Conservation (phyloP, 1,140 invertebrate species). For the Drosophila bipectinata region DNA sequence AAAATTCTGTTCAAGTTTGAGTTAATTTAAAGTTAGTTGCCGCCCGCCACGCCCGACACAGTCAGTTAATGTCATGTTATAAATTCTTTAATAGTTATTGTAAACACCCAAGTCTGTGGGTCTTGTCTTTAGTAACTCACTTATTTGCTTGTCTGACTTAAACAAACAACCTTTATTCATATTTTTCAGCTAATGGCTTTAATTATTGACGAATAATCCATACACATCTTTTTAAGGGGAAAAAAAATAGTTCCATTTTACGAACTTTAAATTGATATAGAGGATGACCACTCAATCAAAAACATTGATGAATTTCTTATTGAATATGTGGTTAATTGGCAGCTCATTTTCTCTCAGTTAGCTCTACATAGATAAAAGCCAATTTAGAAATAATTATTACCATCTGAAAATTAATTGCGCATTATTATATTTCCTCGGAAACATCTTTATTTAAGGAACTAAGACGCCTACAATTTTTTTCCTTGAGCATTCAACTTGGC, state of each 20-base stretch:
- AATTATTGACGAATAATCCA: too few species aligned
- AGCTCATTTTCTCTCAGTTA: too few species aligned
- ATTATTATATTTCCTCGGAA: conserved; percentile 3
- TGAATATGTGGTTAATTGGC: too few species aligned
- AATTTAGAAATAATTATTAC: conserved; percentile 1
- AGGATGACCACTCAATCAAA: too few species aligned
- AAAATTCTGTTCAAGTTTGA: conserved; percentile 75
- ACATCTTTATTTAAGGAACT: neutral
- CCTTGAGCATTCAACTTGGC: neutral
- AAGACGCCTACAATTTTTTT: neutral
- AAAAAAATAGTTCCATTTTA: too few species aligned
- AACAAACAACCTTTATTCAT: neutral
- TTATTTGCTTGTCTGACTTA: neutral
- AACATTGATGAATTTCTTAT: too few species aligned
- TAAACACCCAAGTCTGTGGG: neutral
- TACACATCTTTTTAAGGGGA: too few species aligned
- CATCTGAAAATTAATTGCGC: conserved; percentile 3
- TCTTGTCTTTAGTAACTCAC: neutral
- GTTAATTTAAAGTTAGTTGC: conserved; percentile 74
- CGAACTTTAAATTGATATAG: too few species aligned
- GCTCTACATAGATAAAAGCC: neutral
- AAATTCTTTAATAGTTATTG: neutral
- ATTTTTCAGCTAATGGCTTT: too few species aligned
- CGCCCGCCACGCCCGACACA: too few species aligned
- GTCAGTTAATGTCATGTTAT: conserved; percentile 64